A percentile compares a stretch with the other conserved stretches of the same genome.
phyloP scores from a whole-genome alignment of 2,888 invertebrate genomes.

The Pardosa pseudoannulata region DNA sequence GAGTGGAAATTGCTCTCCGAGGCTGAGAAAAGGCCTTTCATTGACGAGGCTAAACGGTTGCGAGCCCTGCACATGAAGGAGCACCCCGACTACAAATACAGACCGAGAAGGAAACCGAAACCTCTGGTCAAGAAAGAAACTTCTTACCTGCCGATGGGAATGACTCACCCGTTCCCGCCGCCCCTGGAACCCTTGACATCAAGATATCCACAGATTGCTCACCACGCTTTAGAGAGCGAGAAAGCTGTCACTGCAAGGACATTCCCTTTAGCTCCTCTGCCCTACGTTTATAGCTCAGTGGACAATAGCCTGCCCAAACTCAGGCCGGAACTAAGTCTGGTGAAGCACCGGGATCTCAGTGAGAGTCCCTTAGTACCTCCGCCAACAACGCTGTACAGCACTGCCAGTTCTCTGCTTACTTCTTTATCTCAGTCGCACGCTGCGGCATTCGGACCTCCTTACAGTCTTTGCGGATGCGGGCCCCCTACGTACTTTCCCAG shows the following conservation, averaged over 20 bases:
- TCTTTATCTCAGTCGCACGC: slow-evolving; percentile 61
- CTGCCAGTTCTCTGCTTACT: slow-evolving; percentile 62
- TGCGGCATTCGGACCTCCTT: slow-evolving; percentile 63
- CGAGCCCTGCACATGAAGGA: slow-evolving; percentile 97
- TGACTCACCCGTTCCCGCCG: slow-evolving; percentile 51
- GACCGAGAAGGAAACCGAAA: slow-evolving; percentile 88
- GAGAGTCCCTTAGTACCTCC: slow-evolving; percentile 37
- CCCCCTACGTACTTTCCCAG: slow-evolving; percentile 67
- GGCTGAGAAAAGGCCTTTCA: slow-evolving; percentile 97
- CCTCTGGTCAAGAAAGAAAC: slow-evolving; percentile 80
- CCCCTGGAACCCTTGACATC: slow-evolving; percentile 50
- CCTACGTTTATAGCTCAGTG: slow-evolving; percentile 61
- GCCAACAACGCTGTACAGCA: slow-evolving; percentile 62
- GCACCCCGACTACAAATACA: slow-evolving; percentile 93
- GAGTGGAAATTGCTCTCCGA: slow-evolving; percentile 99
- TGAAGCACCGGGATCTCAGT: slow-evolving; percentile 39
- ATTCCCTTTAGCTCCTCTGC: slow-evolving; percentile 69
- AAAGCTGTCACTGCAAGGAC: slow-evolving; percentile 74
- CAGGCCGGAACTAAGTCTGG: slow-evolving; percentile 42
- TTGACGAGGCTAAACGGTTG: slow-evolving; percentile 97
- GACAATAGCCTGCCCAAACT: slow-evolving; percentile 59
- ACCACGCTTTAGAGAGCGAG: slow-evolving; percentile 70
- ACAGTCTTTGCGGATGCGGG: slow-evolving; percentile 57
- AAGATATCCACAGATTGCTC: slow-evolving; percentile 46
- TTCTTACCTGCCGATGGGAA: slow-evolving; percentile 40